Conservation (phyloP, 2,113 vertebrate species). For the Cinclus cinclus region DNA sequence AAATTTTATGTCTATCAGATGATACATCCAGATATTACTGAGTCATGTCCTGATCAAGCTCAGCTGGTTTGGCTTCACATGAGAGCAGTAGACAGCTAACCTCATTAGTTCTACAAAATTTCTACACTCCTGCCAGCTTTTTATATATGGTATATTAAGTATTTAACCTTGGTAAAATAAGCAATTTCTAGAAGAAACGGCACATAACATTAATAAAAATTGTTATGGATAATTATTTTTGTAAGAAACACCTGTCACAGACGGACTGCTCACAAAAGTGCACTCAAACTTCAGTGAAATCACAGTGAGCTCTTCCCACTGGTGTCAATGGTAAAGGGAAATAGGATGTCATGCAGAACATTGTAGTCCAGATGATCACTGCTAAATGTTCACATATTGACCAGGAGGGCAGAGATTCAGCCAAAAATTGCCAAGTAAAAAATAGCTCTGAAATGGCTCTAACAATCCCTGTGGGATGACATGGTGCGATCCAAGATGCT, state of each 20-base stretch:
- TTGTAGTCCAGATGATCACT: neutral
- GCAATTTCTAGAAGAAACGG: neutral
- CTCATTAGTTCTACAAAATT: neutral
- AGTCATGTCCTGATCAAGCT: neutral
- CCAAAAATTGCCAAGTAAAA: neutral
- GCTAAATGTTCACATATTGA: neutral
- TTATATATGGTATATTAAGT: neutral
- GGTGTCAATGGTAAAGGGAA: neutral
- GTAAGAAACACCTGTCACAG: neutral
- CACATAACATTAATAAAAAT: neutral
- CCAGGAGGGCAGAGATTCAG: neutral
- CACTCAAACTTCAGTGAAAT: neutral
- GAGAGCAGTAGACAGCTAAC: neutral
- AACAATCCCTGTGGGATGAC: neutral
- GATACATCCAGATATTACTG: neutral
- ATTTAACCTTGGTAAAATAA: neutral
- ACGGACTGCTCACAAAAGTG: neutral
- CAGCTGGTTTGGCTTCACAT: neutral
- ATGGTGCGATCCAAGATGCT: neutral
- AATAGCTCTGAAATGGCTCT: neutral
- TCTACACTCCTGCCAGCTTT: neutral
- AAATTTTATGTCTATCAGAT: neutral
- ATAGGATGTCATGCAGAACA: accelerated
- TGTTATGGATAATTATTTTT: neutral
- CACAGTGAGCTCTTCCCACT: neutral